These are phyloP conservation scores for Polypedilum vanderplanki DNA, from an alignment of 1,140 invertebrate genomes.

Conservation along the genomic window DNA sequence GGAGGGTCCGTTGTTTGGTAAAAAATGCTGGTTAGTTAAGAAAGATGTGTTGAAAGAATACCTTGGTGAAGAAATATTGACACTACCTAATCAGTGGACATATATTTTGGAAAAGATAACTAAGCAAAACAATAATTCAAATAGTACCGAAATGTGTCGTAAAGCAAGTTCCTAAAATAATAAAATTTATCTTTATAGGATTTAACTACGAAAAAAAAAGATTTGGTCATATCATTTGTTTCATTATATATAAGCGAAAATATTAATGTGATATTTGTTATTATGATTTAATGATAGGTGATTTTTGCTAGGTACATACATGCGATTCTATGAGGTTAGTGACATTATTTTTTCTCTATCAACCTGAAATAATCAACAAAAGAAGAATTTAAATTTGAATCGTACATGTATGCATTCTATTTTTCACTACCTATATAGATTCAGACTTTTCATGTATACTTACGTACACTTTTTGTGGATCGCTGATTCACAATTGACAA, in stretches of 20 bases:
- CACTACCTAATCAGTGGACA: constrained; percentile 50
- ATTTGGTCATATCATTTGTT: too few species aligned
- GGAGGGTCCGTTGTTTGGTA: constrained; percentile 49
- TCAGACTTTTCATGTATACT: not conserved
- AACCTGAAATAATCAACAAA: constrained; percentile 2
- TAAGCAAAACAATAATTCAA: constrained; percentile 26
- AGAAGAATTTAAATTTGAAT: not conserved
- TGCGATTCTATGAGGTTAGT: not conserved
- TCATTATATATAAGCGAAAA: too few species aligned
- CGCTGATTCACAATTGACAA: constrained; percentile 8
- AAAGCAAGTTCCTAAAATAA: too few species aligned
- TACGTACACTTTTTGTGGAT: not conserved
- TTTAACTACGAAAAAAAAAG: too few species aligned
- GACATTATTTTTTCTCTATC: not conserved
- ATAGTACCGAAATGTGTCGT: not conserved
- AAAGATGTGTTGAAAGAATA: constrained; percentile 49
- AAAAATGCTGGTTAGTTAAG: constrained; percentile 61
- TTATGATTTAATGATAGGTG: not conserved
- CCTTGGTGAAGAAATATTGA: constrained; percentile 49
- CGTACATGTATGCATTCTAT: not conserved
- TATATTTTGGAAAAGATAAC: constrained; percentile 46
- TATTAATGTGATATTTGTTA: too few species aligned
- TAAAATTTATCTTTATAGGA: too few species aligned
- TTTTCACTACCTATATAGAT: not conserved
- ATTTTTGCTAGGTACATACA: not conserved